Base-by-base conservation (phyloP, 1,140 invertebrate genomes). In the Drosophila burlai region DNA sequence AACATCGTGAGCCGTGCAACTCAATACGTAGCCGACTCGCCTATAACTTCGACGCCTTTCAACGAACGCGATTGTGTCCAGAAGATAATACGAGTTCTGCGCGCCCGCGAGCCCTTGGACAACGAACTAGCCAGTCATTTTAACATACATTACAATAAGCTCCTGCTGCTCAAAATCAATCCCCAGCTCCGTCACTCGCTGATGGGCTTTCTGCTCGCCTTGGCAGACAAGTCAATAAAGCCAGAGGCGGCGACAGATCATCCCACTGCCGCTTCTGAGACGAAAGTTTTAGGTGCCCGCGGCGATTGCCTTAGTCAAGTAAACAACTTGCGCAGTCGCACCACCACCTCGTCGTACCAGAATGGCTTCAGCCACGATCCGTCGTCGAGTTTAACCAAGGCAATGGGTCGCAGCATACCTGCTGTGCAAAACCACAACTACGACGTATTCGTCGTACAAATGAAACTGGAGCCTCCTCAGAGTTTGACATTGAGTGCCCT, bases 401-500 rank as follows among this genome's bases (percentile, higher is more conserved):
- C 45, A 24, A 0, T 16, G 61, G 15, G 43, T 43, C 4, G 34
- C 16, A 16, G 59, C 1, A 11, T 3, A 24, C 24, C 24, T 24
- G 24, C 62, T 6, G 9, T 80, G 29, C 55, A 57, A 6, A 59
- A 63, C 29, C 86, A 58, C 47, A 13, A 21, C 21, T 21, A 21
- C 21, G 21, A 59, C 2, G n/a, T 63, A n/a, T n/a, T 71, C 11
- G 4, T 9, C 2, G 58, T 21, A 0, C 40, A 61, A 15, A 50
- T 38, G 15, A 26, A 29, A 11, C 2, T 94, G 68, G 91, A 93
- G 57, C 16, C 55, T 0, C 60, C 34, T 0, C 45, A 81, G 46
- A 93, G 95, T 50, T 80, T 97, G 26, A 94, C 97, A 1, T 95
- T 96, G 92, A 97, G 97, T 91, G 93, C 97, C n/a, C 94, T 98